phyloP scores from a whole-genome alignment of 2,888 invertebrate species.

The Monoplex corrugatus region DNA sequence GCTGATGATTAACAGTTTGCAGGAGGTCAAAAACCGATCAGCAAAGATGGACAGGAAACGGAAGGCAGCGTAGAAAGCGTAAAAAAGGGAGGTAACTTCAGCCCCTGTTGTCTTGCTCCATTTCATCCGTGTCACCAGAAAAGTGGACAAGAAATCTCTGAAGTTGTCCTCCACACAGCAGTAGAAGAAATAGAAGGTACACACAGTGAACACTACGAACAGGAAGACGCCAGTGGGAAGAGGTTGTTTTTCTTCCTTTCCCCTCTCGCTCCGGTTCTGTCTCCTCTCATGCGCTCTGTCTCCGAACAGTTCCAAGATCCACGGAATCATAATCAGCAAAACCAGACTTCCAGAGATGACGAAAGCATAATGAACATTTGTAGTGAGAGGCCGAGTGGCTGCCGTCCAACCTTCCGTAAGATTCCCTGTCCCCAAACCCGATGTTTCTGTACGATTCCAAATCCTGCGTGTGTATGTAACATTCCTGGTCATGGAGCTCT shows the following conservation, averaged over 20 bases:
- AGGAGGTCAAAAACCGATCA: slow-evolving; percentile 75
- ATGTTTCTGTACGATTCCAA: too few species aligned
- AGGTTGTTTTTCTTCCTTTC: slow-evolving; percentile 42
- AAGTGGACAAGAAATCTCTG: slow-evolving; percentile 78
- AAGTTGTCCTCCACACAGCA: slow-evolving; percentile 80
- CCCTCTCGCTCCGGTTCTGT: slow-evolving; percentile 31
- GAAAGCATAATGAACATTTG: slow-evolving; percentile 58
- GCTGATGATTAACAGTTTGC: slow-evolving; percentile 55
- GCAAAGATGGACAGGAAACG: slow-evolving; percentile 79
- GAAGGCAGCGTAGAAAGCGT: slow-evolving; percentile 80
- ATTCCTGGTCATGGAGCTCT: too few species aligned
- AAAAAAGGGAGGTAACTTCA: slow-evolving; percentile 79
- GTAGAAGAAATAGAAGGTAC: slow-evolving; percentile 78
- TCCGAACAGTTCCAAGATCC: slow-evolving; percentile 53
- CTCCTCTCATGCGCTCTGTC: slow-evolving; percentile 50
- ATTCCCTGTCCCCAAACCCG: too few species aligned
- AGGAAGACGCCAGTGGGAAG: slow-evolving; percentile 59
- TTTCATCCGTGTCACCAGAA: slow-evolving; percentile 73
- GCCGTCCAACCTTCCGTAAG: background rate
- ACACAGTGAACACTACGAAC: slow-evolving; percentile 74
- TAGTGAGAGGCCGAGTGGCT: background rate
- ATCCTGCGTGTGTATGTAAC: too few species aligned
- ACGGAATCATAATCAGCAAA: slow-evolving; percentile 52
- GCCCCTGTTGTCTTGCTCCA: slow-evolving; percentile 76
- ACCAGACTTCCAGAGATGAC: slow-evolving; percentile 60